A percentile compares a stretch with the other conserved stretches of the same genome.
Conservation (phyloP, 1,140 invertebrate species). For the Eubasilissa regina region DNA sequence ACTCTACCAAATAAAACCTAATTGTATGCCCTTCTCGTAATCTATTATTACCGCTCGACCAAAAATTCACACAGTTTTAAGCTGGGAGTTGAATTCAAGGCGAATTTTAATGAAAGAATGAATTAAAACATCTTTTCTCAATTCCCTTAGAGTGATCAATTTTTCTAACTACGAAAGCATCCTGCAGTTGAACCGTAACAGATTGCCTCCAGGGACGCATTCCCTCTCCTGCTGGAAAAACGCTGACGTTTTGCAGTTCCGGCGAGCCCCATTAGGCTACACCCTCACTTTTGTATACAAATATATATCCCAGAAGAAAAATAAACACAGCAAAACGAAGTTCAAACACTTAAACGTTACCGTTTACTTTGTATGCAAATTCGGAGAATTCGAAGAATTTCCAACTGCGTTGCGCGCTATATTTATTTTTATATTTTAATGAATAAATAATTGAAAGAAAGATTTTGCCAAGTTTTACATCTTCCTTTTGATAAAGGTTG, state of each 20-base stretch:
- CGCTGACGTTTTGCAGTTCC: conserved; percentile 8
- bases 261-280: background rate
- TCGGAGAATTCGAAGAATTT: background rate
- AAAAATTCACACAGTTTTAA: too few relatives aligned
- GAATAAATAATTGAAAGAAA: too few relatives aligned
- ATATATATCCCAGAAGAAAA: conserved; percentile 7
- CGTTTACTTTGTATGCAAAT: conserved; percentile 14
- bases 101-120: too few relatives aligned
- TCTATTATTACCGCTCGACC: too few relatives aligned
- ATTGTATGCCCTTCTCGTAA: too few relatives aligned
- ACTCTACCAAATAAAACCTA: too few relatives aligned
- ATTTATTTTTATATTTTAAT: background rate
- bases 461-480: too few relatives aligned
- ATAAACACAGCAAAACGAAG: background rate
- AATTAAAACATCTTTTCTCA: too few relatives aligned
- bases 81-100: too few relatives aligned
- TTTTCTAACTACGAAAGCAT: background rate
- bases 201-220: background rate
- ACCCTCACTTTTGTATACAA: background rate
- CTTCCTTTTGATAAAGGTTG: too few relatives aligned
- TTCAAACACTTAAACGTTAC: conserved; percentile 5
- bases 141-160: background rate
- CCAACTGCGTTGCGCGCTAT: background rate
- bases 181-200: background rate
- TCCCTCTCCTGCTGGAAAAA: conserved; percentile 3